A percentile compares a stretch with the other conserved stretches of the same genome.
phyloP scores from a whole-genome alignment of 2,113 vertebrate species.

The Daboia siamensis region DNA sequence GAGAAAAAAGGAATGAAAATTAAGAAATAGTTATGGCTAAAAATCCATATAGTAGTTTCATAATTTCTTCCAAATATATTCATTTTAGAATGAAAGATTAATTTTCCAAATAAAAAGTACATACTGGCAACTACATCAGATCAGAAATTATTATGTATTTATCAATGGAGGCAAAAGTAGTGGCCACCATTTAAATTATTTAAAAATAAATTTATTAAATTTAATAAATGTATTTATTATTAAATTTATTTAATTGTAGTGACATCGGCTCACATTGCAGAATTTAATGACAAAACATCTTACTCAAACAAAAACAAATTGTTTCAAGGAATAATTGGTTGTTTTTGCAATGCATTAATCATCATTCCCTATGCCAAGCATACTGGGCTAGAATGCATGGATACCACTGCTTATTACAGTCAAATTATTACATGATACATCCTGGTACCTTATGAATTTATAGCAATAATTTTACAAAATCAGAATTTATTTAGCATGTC shows the following conservation, averaged over 20 bases:
- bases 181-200: neutral
- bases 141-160: neutral
- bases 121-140: neutral
- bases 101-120: neutral
- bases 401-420: neutral
- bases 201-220: neutral
- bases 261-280: neutral
- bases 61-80: neutral
- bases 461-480: neutral
- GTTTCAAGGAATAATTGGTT: neutral
- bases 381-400: neutral
- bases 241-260: neutral
- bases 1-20: neutral
- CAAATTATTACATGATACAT: neutral
- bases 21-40: neutral
- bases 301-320: neutral
- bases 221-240: neutral
- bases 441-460: neutral
- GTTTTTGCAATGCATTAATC: neutral
- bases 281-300: neutral
- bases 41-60: neutral
- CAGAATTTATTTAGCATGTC: neutral
- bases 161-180: neutral
- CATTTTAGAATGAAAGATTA: neutral
- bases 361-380: neutral